Percentiles rank a stretch among this genome's conserved stretches.
phyloP scores from a whole-genome alignment of 2,113 vertebrate species.

The Ivindomyrus marchei region DNA sequence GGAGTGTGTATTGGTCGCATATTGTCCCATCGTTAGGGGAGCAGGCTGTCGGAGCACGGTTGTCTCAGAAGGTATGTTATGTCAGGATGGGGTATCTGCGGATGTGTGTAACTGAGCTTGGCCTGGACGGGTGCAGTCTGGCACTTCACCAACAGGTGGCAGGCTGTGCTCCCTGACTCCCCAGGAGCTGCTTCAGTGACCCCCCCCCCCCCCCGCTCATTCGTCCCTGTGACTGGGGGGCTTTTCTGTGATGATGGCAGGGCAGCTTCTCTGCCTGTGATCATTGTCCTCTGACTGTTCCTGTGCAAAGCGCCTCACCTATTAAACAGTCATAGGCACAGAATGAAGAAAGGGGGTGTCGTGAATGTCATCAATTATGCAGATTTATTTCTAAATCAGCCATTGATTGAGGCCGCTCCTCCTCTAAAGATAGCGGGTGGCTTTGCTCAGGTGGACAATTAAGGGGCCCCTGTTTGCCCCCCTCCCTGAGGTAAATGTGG shows the following conservation, averaged over 20 bases:
- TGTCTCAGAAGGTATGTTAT: no score
- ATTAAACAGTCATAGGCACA: neutral
- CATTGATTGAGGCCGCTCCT: neutral
- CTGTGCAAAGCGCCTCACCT: neutral
- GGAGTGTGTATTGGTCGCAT: no score
- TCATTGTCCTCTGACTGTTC: neutral
- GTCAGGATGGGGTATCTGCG: no score
- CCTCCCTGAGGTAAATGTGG: neutral
- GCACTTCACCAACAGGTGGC: conserved; percentile 52
- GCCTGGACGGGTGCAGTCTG: conserved; percentile 39
- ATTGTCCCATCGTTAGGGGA: no score
- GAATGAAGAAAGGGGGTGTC: neutral
- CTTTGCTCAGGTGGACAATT: neutral
- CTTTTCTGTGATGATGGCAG: neutral
- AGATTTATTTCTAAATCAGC: neutral
- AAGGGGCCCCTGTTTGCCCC: neutral
- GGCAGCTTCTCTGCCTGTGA: neutral
- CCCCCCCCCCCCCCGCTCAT: neutral
- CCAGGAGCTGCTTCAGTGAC: neutral
- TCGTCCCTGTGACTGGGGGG: neutral
- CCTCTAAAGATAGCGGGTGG: neutral
- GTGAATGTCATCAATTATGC: neutral
- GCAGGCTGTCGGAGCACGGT: no score
- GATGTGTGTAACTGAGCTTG: neutral
- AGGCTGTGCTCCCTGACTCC: conserved; percentile 10